A percentile compares a stretch with the other conserved stretches of the same genome.
Evolutionary conservation across 1,140 invertebrate species (phyloP).

Genomic region (Holcopasites calliopsidis): DNA sequence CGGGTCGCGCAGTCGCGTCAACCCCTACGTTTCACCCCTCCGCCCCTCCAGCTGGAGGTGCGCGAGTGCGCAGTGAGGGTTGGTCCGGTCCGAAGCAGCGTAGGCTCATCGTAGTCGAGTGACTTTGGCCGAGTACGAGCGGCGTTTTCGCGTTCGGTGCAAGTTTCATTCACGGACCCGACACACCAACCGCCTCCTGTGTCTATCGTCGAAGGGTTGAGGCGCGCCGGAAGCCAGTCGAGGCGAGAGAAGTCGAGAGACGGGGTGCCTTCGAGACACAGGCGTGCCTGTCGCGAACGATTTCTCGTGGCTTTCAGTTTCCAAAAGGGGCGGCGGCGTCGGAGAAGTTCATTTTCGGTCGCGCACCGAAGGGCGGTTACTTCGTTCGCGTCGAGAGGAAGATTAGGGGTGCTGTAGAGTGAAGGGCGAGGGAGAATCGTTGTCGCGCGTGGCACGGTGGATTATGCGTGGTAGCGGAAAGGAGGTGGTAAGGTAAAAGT

Average conservation of each 20-base stretch:
- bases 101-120: conserved; percentile 57
- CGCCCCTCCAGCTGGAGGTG: background rate
- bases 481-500: conserved; percentile 74
- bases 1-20: conserved; percentile 64
- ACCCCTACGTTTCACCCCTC: conserved; percentile 12
- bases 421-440: background rate
- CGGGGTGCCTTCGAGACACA: background rate
- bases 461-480: conserved; percentile 58
- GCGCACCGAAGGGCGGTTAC: background rate
- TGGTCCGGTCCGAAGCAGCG: conserved; percentile 51
- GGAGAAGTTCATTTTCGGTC: conserved; percentile 31
- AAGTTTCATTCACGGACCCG: conserved; percentile 67
- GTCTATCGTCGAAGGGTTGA: background rate
- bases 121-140: conserved; percentile 47
- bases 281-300: conserved; percentile 20
- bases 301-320: background rate
- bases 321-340: conserved; percentile 6
- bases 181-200: conserved; percentile 8
- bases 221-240: background rate
- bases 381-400: background rate
- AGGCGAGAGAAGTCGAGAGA: background rate
- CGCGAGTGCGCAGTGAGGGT: conserved; percentile 20
- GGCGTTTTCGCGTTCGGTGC: conserved; percentile 45
- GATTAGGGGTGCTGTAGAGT: background rate
- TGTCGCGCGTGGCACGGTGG: background rate